Conservation (phyloP, 2,113 vertebrate genomes). For the Lontra canadensis region DNA sequence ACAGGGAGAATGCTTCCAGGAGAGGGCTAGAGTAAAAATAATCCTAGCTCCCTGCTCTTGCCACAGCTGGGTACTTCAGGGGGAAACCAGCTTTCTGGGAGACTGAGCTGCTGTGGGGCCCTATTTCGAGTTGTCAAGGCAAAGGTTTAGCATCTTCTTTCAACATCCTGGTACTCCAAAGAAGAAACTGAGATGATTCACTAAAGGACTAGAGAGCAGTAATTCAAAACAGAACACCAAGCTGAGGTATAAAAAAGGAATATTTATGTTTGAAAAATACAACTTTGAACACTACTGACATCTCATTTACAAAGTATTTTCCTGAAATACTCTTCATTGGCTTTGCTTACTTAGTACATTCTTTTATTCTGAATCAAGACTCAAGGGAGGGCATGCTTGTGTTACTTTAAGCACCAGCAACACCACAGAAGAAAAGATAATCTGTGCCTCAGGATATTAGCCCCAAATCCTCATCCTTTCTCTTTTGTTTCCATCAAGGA, state of each 20-base stretch:
- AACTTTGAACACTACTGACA: constrained; percentile 70
- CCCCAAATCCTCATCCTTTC: background rate
- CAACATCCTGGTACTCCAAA: constrained; percentile 36
- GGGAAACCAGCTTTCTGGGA: background rate
- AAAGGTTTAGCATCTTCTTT: constrained; percentile 47
- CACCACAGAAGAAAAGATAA: background rate
- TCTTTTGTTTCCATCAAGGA: background rate
- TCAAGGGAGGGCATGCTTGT: constrained; percentile 24
- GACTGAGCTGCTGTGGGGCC: background rate
- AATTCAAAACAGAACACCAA: constrained; percentile 63
- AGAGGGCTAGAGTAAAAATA: constrained; percentile 48
- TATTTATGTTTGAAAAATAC: constrained; percentile 84
- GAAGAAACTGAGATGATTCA: constrained; percentile 22
- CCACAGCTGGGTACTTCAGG: background rate
- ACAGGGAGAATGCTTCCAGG: background rate
- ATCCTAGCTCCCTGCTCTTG: constrained; percentile 15
- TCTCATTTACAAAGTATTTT: constrained; percentile 52
- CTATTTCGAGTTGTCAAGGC: constrained; percentile 45
- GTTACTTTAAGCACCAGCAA: constrained; percentile 5
- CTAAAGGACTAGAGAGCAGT: constrained; percentile 9
- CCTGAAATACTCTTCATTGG: constrained; percentile 29
- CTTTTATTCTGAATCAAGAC: constrained; percentile 29
- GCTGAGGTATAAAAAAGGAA: constrained; percentile 76
- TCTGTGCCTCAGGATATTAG: background rate
- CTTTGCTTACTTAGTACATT: constrained; percentile 34